Base-by-base conservation (phyloP, 1,140 invertebrate genomes). In the Neodiprion virginianus region DNA sequence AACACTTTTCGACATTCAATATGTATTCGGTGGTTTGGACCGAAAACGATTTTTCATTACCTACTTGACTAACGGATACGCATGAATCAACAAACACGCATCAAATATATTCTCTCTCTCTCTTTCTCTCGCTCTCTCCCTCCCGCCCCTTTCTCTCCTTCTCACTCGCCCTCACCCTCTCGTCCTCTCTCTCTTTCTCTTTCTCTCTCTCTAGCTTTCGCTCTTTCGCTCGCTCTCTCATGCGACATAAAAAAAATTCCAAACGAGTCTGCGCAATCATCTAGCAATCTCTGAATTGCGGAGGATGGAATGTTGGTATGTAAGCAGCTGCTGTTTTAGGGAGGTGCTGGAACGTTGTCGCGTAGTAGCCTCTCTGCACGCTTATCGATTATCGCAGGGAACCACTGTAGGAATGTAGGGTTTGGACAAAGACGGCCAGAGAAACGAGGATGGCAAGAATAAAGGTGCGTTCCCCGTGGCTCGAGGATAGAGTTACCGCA, bases 401-500 rank as follows among this genome's bases (percentile, higher is more conserved):
- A 61, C 53, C 53, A 61, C 53, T 61, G 53, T 61, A 61, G 53
- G 53, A 61, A 61, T 61, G 53, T 61, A 61, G 53, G 53, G 53
- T 85, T 76, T 85, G 84, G 75, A 84, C 82, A 72, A 83, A 74
- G 69, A 84, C 82, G 71, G 86, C 83, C 78, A 85, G 82, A 73
- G 86, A 76, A 71, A 85, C 77, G 74, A 88, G 79, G 48, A 89
- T 75, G 69, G 83, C 75, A 69, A 88, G 79, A 71, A 87, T 78
- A 78, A 86, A 84, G 14, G 84, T 77, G 7, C 83, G 83, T 72
- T 83, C 85, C 72, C 84, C 83, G 77, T 88, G 83, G 77, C 84
- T 87, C 68, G 85, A 85, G 48, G 83, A 83, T 5, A 89, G 76
- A 77, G 87, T 88, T 66, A 88, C 82, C 53, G 85, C 84, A 48